Evolutionary conservation across 1,140 invertebrate species (phyloP), one percentile per base, ranked within the genome.

Genomic region (Lasioglossum baleicum): DNA sequence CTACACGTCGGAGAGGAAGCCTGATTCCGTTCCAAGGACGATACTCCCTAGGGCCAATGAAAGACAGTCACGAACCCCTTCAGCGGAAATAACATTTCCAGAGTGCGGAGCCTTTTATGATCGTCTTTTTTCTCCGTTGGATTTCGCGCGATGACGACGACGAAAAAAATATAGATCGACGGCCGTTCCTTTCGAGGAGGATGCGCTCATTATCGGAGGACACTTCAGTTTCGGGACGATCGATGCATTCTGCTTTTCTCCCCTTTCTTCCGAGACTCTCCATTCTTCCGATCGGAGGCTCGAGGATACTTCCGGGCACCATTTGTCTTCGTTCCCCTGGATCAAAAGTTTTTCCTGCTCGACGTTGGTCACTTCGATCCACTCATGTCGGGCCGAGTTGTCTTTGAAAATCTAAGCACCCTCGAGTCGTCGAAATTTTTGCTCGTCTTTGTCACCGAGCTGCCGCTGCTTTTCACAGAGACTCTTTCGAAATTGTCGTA

Each of bases 31-130:
- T 42, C 31, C 40, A 13, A 60, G 63, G 71, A 51, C 22, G 20
- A 44, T 53, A 60, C 22, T 48, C 71, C 63, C 77, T 8, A 40
- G 63, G 71, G 70, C 66, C 70, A 20, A 80, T 74, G 74, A 74
- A 60, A 74, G 40, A 26, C 58, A 66, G 77, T 67, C 77, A 74
- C 61, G 76, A 73, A 74, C 51, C 61, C 61, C 66, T 74, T 74
- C 63, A 40, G 15, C 6, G 61, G 77, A 60, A 74, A 74, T 80
- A 80, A 74, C 77, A 22, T 74, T 73, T 56, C 35, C 7, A 73
- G 35, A n/a, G 58, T 40, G 10, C 48, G 13, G 31, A 7, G 2
- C 44, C 17, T 11, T 15, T 79, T 56, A 6, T 17, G 20, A 66
- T 17, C 69, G 17, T 53, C 26, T 77, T 35, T 73, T 26, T 13